Evolutionary conservation across 2,888 invertebrate genomes (phyloP).

Genomic region (Prenolepis imparis): DNA sequence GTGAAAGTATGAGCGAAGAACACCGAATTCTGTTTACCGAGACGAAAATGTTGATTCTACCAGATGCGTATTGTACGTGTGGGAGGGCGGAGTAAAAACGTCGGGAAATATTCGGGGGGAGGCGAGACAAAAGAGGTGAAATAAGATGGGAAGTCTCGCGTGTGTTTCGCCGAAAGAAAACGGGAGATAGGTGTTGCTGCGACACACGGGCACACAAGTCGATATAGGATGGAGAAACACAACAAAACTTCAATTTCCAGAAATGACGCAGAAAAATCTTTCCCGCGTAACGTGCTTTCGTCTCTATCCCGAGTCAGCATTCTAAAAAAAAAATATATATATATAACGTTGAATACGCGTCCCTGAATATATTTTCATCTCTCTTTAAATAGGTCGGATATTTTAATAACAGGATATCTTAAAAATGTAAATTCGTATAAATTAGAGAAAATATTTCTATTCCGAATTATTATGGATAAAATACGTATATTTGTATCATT

Average conservation of each 20-base stretch:
- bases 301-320: conserved; percentile 17
- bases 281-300: conserved; percentile 72
- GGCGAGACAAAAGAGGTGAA: conserved; percentile 70
- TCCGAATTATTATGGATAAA: conserved; percentile 1
- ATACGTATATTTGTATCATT: background rate
- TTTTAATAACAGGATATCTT: background rate
- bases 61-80: background rate
- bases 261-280: conserved; percentile 82
- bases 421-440: background rate
- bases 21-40: conserved; percentile 16
- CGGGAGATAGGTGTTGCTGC: conserved; percentile 46
- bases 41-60: conserved; percentile 14
- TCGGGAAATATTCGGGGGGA: conserved; percentile 60
- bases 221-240: conserved; percentile 75
- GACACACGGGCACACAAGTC: conserved; percentile 48
- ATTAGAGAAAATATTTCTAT: background rate
- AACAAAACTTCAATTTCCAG: conserved; percentile 84
- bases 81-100: conserved; percentile 13
- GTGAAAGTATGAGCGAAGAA: background rate
- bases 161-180: conserved; percentile 23
- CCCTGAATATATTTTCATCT: background rate
- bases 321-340: conserved; percentile 23
- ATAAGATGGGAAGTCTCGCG: conserved; percentile 59
- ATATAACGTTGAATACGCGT: conserved; percentile 8
- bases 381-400: background rate